Evolutionary conservation across 2,113 vertebrate genomes (phyloP).

Genomic region (Carassius auratus): DNA sequence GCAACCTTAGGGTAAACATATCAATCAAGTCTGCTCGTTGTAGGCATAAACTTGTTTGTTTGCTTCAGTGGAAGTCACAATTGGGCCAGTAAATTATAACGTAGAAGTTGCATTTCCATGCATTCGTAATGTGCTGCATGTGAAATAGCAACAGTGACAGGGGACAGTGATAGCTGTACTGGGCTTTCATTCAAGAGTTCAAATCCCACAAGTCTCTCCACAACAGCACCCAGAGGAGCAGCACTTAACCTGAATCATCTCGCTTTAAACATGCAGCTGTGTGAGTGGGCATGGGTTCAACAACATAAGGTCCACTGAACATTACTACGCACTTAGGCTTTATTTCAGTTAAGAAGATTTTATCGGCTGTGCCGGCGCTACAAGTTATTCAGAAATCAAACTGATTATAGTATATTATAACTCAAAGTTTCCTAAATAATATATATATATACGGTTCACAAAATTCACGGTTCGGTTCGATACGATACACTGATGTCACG

Average conservation of each 20-base stretch:
- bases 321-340: conserved; percentile 1
- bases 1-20: conserved; percentile 27
- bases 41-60: not conserved
- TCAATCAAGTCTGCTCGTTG: not conserved
- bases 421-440: not conserved
- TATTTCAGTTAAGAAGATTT: not conserved
- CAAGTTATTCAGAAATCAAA: not conserved
- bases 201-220: conserved; percentile 18
- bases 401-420: not conserved
- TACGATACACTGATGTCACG: too few relatives aligned
- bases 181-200: conserved; percentile 5
- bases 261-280: conserved; percentile 36
- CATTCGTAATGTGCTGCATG: not conserved
- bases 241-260: conserved; percentile 39
- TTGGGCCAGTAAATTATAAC: conserved; percentile 12
- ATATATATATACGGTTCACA: too few relatives aligned
- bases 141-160: not conserved
- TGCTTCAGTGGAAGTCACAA: not conserved
- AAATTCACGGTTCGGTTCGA: too few relatives aligned
- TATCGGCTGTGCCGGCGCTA: not conserved
- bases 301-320: conserved; percentile 5
- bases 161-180: conserved; percentile 1
- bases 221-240: conserved; percentile 21
- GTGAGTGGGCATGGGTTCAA: conserved; percentile 20
- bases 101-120: not conserved